Conservation (phyloP, 2,113 vertebrate genomes). For the Accipiter virgatus region DNA sequence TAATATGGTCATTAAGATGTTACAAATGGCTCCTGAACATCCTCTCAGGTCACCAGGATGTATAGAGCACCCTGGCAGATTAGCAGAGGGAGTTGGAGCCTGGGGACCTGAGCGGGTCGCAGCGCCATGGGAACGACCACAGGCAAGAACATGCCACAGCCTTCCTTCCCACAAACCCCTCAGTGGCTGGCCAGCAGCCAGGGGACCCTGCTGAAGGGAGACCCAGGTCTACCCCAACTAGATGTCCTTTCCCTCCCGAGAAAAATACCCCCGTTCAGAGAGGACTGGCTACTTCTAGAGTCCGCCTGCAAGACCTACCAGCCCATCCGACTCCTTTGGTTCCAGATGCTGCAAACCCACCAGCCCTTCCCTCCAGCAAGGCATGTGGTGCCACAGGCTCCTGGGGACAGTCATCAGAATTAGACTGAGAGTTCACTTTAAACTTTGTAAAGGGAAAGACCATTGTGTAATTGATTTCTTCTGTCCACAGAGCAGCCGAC, state of each 20-base stretch:
- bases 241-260: neutral
- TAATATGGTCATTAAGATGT: slow-evolving; percentile 12
- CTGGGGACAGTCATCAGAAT: neutral
- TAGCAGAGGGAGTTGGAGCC: neutral
- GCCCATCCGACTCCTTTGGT: accelerated
- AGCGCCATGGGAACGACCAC: accelerated
- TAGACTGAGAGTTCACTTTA: neutral
- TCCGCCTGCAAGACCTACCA: neutral
- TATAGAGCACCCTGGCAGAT: neutral
- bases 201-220: neutral
- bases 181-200: accelerated
- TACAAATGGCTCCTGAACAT: neutral
- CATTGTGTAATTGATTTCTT: neutral
- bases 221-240: neutral
- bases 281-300: neutral
- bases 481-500: neutral
- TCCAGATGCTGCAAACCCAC: neutral
- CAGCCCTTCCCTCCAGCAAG: neutral
- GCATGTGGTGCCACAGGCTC: neutral
- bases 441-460: neutral
- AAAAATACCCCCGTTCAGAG: accelerated
- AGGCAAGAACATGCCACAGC: neutral
- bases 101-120: neutral
- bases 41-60: neutral
- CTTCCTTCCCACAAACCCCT: neutral